A percentile compares a stretch with the other conserved stretches of the same genome.
phyloP scores from a whole-genome alignment of 2,113 vertebrate species.

The Callipepla squamata region DNA sequence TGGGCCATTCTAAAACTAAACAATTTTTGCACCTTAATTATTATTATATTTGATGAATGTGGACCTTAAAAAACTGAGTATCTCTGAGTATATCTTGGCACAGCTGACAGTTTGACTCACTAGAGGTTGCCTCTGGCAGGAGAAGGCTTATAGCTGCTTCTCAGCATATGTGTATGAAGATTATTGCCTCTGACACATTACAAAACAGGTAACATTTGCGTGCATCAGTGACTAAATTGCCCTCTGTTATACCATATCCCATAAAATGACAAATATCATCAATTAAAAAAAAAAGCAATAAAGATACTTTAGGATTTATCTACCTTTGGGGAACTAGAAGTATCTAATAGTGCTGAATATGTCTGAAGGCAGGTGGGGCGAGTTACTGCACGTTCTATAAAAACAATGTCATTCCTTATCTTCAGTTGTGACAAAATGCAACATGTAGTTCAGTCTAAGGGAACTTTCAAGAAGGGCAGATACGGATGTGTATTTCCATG shows the following conservation, averaged over 20 bases:
- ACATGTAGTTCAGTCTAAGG: background rate
- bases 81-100: background rate
- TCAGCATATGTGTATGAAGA: slow-evolving; percentile 51
- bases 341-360: slow-evolving; percentile 31
- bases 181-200: slow-evolving; percentile 62
- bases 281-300: slow-evolving; percentile 63
- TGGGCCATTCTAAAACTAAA: background rate
- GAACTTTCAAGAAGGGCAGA: background rate
- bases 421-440: background rate
- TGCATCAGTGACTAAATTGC: slow-evolving; percentile 70
- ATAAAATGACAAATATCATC: slow-evolving; percentile 69
- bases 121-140: slow-evolving; percentile 53
- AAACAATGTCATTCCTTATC: background rate
- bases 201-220: slow-evolving; percentile 69
- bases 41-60: background rate
- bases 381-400: background rate
- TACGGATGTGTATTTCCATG: background rate
- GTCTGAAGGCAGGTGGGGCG: slow-evolving; percentile 18
- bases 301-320: slow-evolving; percentile 41
- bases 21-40: background rate
- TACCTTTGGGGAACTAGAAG: slow-evolving; percentile 26
- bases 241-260: slow-evolving; percentile 57
- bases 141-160: slow-evolving; percentile 58
- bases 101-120: background rate
- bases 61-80: background rate